Conservation (phyloP, 2,797 vertebrate genomes). For the Capromys pilorides region DNA sequence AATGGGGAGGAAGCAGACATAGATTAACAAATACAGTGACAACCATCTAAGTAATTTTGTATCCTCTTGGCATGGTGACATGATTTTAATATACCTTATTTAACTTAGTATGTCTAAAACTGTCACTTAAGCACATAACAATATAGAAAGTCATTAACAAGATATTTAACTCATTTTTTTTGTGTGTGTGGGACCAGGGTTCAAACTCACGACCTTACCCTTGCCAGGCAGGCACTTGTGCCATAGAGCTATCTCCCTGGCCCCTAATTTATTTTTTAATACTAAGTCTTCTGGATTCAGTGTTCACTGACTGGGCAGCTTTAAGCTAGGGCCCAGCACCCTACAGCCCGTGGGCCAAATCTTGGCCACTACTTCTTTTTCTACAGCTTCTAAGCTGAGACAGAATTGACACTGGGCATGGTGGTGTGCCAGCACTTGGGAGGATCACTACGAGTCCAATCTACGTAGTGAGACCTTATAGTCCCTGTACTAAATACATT, state of each 20-base stretch:
- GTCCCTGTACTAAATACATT: no score
- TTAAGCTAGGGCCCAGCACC: neutral
- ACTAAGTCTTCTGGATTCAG: neutral
- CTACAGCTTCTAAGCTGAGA: constrained; percentile 8
- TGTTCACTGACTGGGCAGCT: neutral
- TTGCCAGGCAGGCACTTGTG: no score
- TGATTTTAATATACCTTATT: neutral
- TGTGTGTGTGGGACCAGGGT: no score
- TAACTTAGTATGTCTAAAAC: neutral
- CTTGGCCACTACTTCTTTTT: neutral
- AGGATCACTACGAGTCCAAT: no score
- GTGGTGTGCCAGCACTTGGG: no score
- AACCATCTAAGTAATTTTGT: neutral
- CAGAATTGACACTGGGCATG: no score
- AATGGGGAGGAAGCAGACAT: neutral
- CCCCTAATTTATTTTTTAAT: neutral
- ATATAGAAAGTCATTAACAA: neutral
- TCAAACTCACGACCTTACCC: no score
- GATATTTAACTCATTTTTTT: neutral
- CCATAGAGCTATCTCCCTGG: no score
- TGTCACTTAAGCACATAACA: neutral
- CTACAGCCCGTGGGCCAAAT: neutral
- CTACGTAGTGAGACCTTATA: no score
- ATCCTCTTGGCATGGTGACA: neutral
- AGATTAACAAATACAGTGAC: neutral